Evolutionary conservation across 2,113 vertebrate genomes (phyloP).

Genomic region (Anoura caudifer): DNA sequence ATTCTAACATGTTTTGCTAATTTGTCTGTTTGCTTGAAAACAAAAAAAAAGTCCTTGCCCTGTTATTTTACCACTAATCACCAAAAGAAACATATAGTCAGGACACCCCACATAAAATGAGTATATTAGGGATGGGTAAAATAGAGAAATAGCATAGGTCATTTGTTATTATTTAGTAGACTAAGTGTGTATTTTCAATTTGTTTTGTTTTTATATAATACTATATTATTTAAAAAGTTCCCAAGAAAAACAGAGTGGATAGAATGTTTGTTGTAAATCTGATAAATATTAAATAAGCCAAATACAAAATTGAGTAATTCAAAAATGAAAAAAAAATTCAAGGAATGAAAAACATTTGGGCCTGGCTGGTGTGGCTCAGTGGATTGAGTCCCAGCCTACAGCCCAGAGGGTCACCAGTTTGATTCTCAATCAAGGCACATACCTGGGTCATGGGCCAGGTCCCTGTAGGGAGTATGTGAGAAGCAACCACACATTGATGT

Average conservation of each 20-base stretch:
- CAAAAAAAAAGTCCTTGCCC: background rate
- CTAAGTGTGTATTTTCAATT: background rate
- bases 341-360: background rate
- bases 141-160: background rate
- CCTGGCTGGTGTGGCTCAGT: too few species aligned
- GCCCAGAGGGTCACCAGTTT: too few species aligned
- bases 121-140: background rate
- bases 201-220: background rate
- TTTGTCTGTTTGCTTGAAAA: background rate
- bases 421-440: too few species aligned
- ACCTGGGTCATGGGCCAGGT: too few species aligned
- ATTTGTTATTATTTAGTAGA: background rate
- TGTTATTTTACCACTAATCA: background rate
- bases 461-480: too few species aligned
- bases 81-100: background rate
- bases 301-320: background rate
- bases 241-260: background rate
- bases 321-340: conserved; percentile 10
- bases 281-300: background rate
- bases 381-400: too few species aligned
- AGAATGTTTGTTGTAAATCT: background rate
- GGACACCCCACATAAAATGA: background rate
- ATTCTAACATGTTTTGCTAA: background rate
- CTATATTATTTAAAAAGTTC: background rate
- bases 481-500: too few species aligned